A percentile compares a stretch with the other conserved stretches of the same genome.
Evolutionary conservation across 2,797 vertebrate species (phyloP).

Genomic region (Scolopax rusticola): DNA sequence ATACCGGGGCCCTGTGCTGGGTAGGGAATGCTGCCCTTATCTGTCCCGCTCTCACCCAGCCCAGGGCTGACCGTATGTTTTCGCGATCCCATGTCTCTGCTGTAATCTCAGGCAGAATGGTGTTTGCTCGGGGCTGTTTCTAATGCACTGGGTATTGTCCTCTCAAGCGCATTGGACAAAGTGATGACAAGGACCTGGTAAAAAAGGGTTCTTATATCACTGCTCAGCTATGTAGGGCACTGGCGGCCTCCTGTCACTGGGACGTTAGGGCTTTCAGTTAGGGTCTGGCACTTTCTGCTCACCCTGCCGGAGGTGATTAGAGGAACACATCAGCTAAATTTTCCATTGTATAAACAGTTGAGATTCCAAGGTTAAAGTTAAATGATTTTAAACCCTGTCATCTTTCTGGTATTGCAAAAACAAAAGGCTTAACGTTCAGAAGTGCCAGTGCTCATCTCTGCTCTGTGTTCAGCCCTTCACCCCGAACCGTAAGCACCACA

Average conservation of each 20-base stretch:
- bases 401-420: conserved; percentile 66
- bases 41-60: conserved; percentile 49
- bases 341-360: conserved; percentile 75
- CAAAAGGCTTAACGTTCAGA: conserved; percentile 17
- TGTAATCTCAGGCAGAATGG: conserved; percentile 64
- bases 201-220: conserved; percentile 78
- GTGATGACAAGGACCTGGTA: conserved; percentile 81
- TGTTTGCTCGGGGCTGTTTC: conserved; percentile 52
- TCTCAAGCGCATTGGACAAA: conserved; percentile 43
- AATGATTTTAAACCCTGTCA: conserved; percentile 62
- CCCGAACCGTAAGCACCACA: neutral
- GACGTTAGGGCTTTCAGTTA: conserved; percentile 41
- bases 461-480: neutral
- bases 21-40: conserved; percentile 58
- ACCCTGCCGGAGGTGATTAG: conserved; percentile 75
- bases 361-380: conserved; percentile 74
- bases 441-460: neutral
- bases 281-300: conserved; percentile 50
- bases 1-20: conserved; percentile 1
- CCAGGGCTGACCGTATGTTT: neutral
- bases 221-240: conserved; percentile 71
- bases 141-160: conserved; percentile 78
- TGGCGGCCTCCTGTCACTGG: conserved; percentile 59
- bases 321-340: conserved; percentile 77
- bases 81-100: conserved; percentile 46